Evolutionary conservation across 2,113 vertebrate species (phyloP).

Genomic region (Otocyon megalotis): DNA sequence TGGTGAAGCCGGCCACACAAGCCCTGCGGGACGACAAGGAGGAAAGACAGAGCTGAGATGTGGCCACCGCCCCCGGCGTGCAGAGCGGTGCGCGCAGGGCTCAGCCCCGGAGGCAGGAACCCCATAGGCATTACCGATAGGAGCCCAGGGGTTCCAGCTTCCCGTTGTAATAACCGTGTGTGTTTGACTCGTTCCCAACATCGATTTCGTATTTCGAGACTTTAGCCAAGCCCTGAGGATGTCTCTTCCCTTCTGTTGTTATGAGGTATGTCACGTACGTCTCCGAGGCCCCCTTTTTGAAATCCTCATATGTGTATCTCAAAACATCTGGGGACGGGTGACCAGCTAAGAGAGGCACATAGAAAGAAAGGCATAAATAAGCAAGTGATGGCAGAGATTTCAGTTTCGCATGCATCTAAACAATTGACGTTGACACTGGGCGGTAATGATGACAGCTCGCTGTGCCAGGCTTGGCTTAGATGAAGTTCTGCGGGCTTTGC

Average conservation of each 20-base stretch:
- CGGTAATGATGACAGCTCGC: accelerated
- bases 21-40: slow-evolving; percentile 77
- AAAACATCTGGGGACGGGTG: slow-evolving; percentile 72
- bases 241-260: slow-evolving; percentile 23
- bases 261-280: slow-evolving; percentile 85
- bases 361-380: not conserved
- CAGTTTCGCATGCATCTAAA: accelerated
- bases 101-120: not conserved
- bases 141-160: slow-evolving; percentile 84
- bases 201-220: slow-evolving; percentile 67
- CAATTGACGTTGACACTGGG: accelerated
- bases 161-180: slow-evolving; percentile 83
- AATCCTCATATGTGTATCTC: slow-evolving; percentile 85
- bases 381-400: not conserved
- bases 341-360: slow-evolving; percentile 43
- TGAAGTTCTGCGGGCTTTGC: not conserved
- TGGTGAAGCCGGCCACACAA: slow-evolving; percentile 89
- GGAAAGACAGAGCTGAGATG: not conserved
- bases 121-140: slow-evolving; percentile 84
- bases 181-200: slow-evolving; percentile 81
- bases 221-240: slow-evolving; percentile 33
- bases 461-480: not conserved
- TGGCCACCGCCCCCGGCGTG: accelerated
- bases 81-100: accelerated
- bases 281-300: slow-evolving; percentile 75